Base-by-base conservation (phyloP, 2,888 invertebrate species). In the Philereme transversata region DNA sequence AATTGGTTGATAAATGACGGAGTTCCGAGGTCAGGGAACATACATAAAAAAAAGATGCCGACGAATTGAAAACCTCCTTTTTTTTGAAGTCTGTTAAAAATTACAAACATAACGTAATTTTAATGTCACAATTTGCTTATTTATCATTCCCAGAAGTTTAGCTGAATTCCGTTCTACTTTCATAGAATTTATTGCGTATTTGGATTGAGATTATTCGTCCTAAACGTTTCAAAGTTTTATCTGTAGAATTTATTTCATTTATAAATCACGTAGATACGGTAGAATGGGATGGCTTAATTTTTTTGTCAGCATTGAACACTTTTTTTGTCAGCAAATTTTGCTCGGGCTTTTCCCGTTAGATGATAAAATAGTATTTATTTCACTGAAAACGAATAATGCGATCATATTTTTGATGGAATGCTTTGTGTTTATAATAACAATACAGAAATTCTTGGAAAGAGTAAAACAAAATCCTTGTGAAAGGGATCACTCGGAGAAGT, bases 161-260 rank as follows among this genome's bases (percentile, higher is more conserved):
- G 8, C 57, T 40, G 58, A 62, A 45, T 58, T 51, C 51, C 58
- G 51, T 47, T 53, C 45, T 11, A 54, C 49, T 59, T 60, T 67
- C 60, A 64, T 62, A 61, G 54, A 62, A 70, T 68, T 70, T 70
- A 70, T 68, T 62, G 65, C 49, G 55, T 65, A 65, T 70, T 70
- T 65, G 63, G 51, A 62, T 67, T 57, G 62, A 70, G 70, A 70
- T 70, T 67, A 70, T 67, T 65, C 70, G 64, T 61, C 60, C 67
- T 68, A 68, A 70, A 66, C 59, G 69, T 61, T 66, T 60, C 66
- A 70, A 70, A 70, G 66, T 75, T 75, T 73, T 77, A 76, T 77
- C 78, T 57, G 64, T 61, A 46, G 62, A 73, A 77, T 77, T 74
- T 77, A 77, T 77, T 75, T 73, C 75, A 70, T 71, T 73, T 77